These are phyloP conservation scores for Toxotes lorentzi DNA, from an alignment of 2,797 vertebrate species.

Conservation along the genomic window DNA sequence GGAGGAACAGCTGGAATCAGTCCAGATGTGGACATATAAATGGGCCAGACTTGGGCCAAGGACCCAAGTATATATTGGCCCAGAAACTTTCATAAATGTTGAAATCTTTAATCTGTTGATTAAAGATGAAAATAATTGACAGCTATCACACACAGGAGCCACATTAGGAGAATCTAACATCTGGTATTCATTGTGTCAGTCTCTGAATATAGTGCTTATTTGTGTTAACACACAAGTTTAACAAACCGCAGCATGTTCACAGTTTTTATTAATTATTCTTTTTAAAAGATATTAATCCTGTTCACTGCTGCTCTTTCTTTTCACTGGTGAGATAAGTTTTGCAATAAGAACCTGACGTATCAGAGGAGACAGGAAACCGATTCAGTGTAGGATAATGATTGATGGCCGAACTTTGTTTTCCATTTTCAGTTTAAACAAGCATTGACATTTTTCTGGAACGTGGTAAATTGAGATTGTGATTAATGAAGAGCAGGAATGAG, in stretches of 20 bases:
- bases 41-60: neutral
- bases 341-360: neutral
- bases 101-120: neutral
- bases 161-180: neutral
- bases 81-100: too few relatives aligned
- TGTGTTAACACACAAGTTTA: neutral
- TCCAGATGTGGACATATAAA: neutral
- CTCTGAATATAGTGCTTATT: neutral
- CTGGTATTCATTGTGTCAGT: neutral
- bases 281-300: neutral
- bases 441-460: neutral
- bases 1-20: neutral
- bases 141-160: neutral
- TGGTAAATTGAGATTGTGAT: neutral
- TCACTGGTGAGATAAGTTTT: neutral
- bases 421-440: neutral
- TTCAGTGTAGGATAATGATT: slow-evolving; percentile 9
- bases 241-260: neutral
- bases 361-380: neutral
- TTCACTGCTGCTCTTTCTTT: neutral
- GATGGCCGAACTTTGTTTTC: neutral
- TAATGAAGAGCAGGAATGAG: slow-evolving; percentile 18
- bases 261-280: neutral
- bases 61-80: neutral
- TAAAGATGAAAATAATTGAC: neutral